A percentile compares a stretch with the other conserved stretches of the same genome.
Conservation (phyloP, 2,888 invertebrate genomes). For the Apomyelois bistriatella region DNA sequence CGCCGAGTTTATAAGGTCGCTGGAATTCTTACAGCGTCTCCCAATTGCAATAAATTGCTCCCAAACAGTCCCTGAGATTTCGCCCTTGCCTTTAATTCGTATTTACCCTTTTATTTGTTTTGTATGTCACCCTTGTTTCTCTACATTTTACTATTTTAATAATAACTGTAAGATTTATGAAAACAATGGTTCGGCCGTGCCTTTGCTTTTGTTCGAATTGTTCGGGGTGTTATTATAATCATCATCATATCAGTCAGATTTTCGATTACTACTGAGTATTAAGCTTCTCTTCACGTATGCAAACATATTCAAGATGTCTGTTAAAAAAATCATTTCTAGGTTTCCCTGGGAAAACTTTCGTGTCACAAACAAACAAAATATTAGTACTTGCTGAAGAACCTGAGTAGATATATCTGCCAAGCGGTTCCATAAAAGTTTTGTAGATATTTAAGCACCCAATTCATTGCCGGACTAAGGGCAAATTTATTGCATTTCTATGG, state of each 20-base stretch:
- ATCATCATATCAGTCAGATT: too few species aligned
- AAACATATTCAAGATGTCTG: too few species aligned
- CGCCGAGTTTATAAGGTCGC: background rate
- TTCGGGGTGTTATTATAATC: too few species aligned
- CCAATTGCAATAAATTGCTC: constrained; percentile 9
- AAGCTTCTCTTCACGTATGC: too few species aligned
- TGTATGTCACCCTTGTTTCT: constrained; percentile 4
- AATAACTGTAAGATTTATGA: background rate
- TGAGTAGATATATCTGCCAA: too few species aligned
- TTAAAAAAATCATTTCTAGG: too few species aligned
- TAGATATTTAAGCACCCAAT: background rate
- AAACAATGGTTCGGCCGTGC: background rate
- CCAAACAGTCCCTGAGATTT: constrained; percentile 1
- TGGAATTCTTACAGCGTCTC: background rate
- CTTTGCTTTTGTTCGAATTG: too few species aligned
- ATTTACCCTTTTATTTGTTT: constrained; percentile 5
- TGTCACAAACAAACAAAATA: too few species aligned
- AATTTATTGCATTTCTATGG: constrained; percentile 22
- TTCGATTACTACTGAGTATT: too few species aligned
- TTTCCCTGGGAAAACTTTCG: too few species aligned
- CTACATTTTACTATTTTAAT: background rate
- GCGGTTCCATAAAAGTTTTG: background rate
- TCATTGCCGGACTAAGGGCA: constrained; percentile 1
- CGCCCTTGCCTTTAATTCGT: constrained; percentile 2
- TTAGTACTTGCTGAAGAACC: too few species aligned